Base-by-base conservation (phyloP, 2,797 vertebrate species). In the Benthosema pterotum region DNA sequence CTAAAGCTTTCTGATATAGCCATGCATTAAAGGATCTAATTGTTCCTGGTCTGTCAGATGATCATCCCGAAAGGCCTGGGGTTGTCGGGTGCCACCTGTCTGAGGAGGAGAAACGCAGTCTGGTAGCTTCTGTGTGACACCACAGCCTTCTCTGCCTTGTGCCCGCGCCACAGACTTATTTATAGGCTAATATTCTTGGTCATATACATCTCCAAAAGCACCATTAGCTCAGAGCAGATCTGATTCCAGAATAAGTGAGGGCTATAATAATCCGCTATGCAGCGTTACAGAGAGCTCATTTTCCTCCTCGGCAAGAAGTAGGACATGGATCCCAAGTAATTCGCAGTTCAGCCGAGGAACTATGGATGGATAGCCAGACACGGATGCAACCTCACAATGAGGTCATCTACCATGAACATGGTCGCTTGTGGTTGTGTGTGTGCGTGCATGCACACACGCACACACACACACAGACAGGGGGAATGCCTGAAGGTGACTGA, bases 21-120 rank as follows among this genome's bases (percentile, higher is more conserved):
- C 6, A 72, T 67, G 74, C 83, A 84, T 79, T 84, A 78, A 82
- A 72, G 64, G 74, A 86, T 85, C 73, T 66, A 68, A 75, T 75
- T 74, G 70, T 83, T 77, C 66, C 49, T 15, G 1, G 7, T 47
- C 52, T 65, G 78, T 74, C 60, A 75, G 56, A 79, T 53, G 74
- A 79, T 74, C 68, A 13, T 62, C 63, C 66, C 15, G 12, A 25
- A 65, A 64, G 62, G 65, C 57, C 38, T 42, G 8, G 14, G 8
- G 14, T 42, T 84, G 69, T 86, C 60, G 60, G 48, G 72, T 80
- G 56, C 46, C 59, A 16, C 50, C 48, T 14, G 60, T 61, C 68
- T 79, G 69, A 67, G 70, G 43, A 56, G 67, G 43, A 56, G 67
- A 58, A 46, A 59, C 56, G 48, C 54, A 15, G 45, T 53, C 65